A percentile compares a stretch with the other conserved stretches of the same genome.
These are phyloP conservation scores for Aricia artaxerxes DNA, from an alignment of 2,888 invertebrate species.

Conservation along the genomic window DNA sequence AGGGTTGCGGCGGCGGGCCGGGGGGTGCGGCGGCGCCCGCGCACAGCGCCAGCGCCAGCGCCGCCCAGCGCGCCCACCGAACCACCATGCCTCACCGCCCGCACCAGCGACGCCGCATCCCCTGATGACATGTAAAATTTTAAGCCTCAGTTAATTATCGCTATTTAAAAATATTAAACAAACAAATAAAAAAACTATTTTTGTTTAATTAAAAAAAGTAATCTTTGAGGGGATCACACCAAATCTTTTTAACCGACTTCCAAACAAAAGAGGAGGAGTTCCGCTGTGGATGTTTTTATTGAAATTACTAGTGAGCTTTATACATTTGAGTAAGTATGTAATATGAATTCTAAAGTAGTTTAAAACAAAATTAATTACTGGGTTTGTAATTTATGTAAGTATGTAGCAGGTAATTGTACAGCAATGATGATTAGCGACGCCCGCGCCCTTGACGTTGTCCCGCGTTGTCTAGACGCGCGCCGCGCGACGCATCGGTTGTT, in stretches of 20 bases:
- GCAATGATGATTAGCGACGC: background rate
- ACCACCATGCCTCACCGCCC: slow-evolving; percentile 71
- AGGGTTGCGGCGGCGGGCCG: slow-evolving; percentile 54
- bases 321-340: no score
- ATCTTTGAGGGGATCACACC: no score
- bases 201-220: no score
- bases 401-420: background rate
- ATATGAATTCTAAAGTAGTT: background rate
- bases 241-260: no score
- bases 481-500: background rate
- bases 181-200: no score
- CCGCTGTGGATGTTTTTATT: no score
- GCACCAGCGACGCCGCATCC: slow-evolving; percentile 39
- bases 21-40: slow-evolving; percentile 65
- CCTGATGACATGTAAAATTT: background rate
- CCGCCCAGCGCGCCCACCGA: slow-evolving; percentile 63
- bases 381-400: background rate
- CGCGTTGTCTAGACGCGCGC: background rate
- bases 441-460: background rate
- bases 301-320: no score
- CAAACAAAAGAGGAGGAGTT: no score
- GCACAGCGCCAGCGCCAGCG: slow-evolving; percentile 71
- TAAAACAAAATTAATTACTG: background rate
- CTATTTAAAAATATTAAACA: background rate
- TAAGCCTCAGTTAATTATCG: background rate